A percentile compares a stretch with the other conserved stretches of the same genome.
Evolutionary conservation across 2,797 vertebrate species (phyloP).

Genomic region (Amblyraja radiata): DNA sequence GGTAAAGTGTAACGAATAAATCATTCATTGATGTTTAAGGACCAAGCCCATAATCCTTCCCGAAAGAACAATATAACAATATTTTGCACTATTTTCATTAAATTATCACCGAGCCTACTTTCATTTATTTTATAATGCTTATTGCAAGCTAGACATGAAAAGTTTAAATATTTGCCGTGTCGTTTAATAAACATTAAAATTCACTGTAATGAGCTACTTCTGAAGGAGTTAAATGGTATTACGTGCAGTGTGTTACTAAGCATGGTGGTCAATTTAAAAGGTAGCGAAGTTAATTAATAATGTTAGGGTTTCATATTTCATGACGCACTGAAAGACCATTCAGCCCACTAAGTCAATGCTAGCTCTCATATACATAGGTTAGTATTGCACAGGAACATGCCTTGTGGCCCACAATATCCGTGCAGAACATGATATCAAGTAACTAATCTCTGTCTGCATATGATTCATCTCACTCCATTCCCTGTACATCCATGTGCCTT

Average conservation of each 20-base stretch:
- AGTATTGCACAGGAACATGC: no score
- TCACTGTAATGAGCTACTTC: not conserved
- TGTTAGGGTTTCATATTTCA: not conserved
- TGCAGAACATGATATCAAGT: no score
- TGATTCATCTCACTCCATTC: no score
- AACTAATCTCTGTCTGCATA: no score
- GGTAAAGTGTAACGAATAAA: not conserved
- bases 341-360: no score
- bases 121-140: not conserved
- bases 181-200: not conserved
- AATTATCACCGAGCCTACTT: not conserved
- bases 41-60: not conserved
- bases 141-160: no score
- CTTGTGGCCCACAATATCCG: no score
- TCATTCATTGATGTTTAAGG: not conserved
- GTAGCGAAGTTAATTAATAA: not conserved
- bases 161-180: not conserved
- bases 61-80: not conserved
- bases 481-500: no score
- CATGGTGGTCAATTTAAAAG: not conserved
- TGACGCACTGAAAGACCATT: no score
- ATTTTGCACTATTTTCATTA: not conserved
- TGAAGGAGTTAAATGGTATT: not conserved
- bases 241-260: no score
- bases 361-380: no score